Percentiles rank a stretch among this genome's conserved stretches.
phyloP scores from a whole-genome alignment of 1,140 invertebrate genomes.

The Hypothenemus hampei region DNA sequence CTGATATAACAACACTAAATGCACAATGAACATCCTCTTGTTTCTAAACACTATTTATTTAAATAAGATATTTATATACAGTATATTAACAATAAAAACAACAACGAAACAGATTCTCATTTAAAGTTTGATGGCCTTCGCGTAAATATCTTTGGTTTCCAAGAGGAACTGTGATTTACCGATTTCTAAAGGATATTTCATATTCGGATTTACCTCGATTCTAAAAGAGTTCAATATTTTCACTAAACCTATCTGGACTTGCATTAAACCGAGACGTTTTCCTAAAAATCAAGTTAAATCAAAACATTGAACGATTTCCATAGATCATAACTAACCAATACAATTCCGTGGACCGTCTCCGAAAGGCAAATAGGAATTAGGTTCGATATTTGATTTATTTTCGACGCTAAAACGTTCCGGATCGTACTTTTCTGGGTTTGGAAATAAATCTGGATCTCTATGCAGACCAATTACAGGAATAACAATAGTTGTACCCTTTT shows the following conservation, averaged over 20 bases:
- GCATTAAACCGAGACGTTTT: not conserved
- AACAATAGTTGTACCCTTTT: conserved; percentile 55
- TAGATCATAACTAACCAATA: conserved; percentile 43
- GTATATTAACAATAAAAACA: too few relatives aligned
- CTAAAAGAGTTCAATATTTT: not conserved
- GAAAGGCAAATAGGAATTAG: conserved; percentile 52
- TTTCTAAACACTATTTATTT: too few relatives aligned
- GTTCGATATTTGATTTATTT: conserved; percentile 37
- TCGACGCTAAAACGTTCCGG: conserved; percentile 54
- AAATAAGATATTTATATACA: too few relatives aligned
- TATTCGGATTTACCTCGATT: not conserved
- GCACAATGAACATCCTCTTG: too few relatives aligned
- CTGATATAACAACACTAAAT: too few relatives aligned
- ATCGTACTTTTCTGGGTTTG: conserved; percentile 56
- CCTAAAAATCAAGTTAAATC: not conserved
- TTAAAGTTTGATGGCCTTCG: too few relatives aligned
- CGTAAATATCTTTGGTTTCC: too few relatives aligned
- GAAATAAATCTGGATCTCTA: conserved; percentile 52
- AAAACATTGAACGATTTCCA: not conserved
- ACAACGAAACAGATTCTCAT: too few relatives aligned
- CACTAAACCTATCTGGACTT: not conserved
- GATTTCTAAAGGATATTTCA: too few relatives aligned
- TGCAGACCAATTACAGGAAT: conserved; percentile 61
- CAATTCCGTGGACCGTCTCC: conserved; percentile 57
- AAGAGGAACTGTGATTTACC: too few relatives aligned